Evolutionary conservation across 2,888 invertebrate genomes (phyloP).

Genomic region (Pseudeuparius sepicola): DNA sequence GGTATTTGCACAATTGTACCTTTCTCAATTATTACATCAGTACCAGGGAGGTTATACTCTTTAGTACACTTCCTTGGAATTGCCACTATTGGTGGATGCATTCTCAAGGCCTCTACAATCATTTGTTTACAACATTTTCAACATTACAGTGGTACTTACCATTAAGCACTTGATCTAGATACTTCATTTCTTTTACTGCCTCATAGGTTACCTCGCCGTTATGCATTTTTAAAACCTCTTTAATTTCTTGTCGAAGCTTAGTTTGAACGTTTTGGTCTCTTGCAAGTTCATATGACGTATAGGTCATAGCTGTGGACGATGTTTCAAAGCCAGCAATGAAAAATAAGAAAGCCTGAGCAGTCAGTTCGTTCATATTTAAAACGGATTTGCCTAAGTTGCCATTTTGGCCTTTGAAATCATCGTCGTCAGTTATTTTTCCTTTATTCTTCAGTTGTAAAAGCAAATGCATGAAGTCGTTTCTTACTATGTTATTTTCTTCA

Average conservation of each 20-base stretch:
- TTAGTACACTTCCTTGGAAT: slow-evolving; percentile 24
- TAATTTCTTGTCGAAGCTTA: slow-evolving; percentile 19
- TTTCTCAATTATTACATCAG: slow-evolving; percentile 30
- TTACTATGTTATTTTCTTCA: slow-evolving; percentile 3
- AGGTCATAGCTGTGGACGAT: slow-evolving; percentile 24
- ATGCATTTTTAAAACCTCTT: slow-evolving; percentile 16
- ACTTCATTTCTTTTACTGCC: slow-evolving; percentile 22
- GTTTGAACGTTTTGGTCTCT: slow-evolving; percentile 20
- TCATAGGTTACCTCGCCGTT: slow-evolving; percentile 23
- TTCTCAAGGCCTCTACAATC: slow-evolving; percentile 35
- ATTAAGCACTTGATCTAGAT: slow-evolving; percentile 22
- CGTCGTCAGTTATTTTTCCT: slow-evolving; percentile 3
- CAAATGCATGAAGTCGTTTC: slow-evolving; percentile 7
- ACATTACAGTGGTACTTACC: slow-evolving; percentile 20
- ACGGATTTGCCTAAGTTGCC: too few relatives aligned
- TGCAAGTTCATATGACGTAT: slow-evolving; percentile 21
- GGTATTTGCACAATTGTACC: slow-evolving; percentile 34
- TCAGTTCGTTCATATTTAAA: slow-evolving; percentile 16
- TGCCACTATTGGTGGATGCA: slow-evolving; percentile 31
- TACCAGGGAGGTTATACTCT: slow-evolving; percentile 30
- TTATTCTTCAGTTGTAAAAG: slow-evolving; percentile 8
- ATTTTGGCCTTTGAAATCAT: neutral
- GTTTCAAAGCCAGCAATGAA: slow-evolving; percentile 25
- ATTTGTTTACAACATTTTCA: neutral
- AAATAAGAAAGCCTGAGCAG: slow-evolving; percentile 23